Evolutionary conservation across 2,797 vertebrate species (phyloP).

Genomic region (Mastacembelus armatus): DNA sequence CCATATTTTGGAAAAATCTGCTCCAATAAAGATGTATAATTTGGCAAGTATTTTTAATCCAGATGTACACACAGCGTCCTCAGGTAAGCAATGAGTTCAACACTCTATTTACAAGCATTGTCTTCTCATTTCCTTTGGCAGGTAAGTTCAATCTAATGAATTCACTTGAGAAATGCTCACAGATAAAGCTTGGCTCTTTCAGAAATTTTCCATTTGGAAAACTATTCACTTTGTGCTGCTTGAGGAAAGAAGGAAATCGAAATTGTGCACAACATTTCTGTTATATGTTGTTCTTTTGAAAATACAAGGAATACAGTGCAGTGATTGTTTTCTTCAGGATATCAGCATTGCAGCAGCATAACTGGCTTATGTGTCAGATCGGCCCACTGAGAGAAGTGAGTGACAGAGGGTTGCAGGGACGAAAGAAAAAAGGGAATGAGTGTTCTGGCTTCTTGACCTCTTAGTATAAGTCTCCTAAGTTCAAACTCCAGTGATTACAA

Average conservation of each 20-base stretch:
- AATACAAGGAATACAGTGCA: too few relatives aligned
- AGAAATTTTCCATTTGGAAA: conserved; percentile 43
- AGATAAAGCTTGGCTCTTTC: conserved; percentile 39
- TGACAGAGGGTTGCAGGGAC: conserved; percentile 66
- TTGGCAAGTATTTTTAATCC: conserved; percentile 66
- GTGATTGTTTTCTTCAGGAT: conserved; percentile 22
- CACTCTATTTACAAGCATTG: conserved; percentile 49
- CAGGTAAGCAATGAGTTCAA: conserved; percentile 45
- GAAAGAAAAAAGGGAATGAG: conserved; percentile 65
- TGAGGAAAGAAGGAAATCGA: conserved; percentile 12
- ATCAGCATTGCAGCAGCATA: conserved; percentile 25
- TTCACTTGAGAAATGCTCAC: conserved; percentile 36
- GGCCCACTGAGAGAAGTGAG: conserved; percentile 43
- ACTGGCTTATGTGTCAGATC: conserved; percentile 50
- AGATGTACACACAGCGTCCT: conserved; percentile 68
- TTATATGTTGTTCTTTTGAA: neutral
- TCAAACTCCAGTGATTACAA: conserved; percentile 82
- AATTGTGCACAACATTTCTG: conserved; percentile 5
- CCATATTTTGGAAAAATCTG: conserved; percentile 76
- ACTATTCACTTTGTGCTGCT: conserved; percentile 9
- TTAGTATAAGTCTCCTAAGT: conserved; percentile 76
- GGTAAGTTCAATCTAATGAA: conserved; percentile 28
- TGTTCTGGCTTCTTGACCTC: conserved; percentile 81
- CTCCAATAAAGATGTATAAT: conserved; percentile 76
- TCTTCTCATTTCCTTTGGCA: conserved; percentile 40